Evolutionary conservation across 2,888 invertebrate species (phyloP).

Genomic region (Athetis lepigone): DNA sequence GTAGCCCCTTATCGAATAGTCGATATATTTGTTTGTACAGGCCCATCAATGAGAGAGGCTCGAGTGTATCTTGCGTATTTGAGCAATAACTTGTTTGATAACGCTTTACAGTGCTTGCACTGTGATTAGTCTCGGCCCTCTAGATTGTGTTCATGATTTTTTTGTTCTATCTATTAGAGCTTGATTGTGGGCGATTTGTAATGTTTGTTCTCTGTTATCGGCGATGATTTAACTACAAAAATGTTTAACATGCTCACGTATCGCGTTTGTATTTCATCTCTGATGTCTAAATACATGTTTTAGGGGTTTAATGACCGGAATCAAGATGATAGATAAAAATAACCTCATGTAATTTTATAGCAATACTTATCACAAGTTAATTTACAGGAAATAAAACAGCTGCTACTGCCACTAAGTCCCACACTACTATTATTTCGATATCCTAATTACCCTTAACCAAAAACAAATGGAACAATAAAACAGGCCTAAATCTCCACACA

Average conservation of each 20-base stretch:
- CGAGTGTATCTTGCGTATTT: constrained; percentile 88
- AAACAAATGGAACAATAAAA: constrained; percentile 60
- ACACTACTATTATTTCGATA: constrained; percentile 11
- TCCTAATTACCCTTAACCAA: constrained; percentile 20
- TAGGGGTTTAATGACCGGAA: neutral
- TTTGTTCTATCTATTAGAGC: constrained; percentile 77
- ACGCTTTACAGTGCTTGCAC: constrained; percentile 82
- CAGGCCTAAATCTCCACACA: constrained; percentile 67
- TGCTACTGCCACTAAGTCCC: neutral
- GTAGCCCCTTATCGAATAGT: constrained; percentile 83
- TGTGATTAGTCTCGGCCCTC: constrained; percentile 82
- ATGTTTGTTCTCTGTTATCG: constrained; percentile 55
- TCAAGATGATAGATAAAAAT: neutral
- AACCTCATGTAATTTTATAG: neutral
- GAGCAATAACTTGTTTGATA: constrained; percentile 89
- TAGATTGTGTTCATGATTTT: constrained; percentile 79
- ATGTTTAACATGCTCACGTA: constrained; percentile 48
- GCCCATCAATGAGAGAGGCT: constrained; percentile 84
- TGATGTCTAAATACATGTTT: constrained; percentile 18
- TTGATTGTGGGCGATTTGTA: constrained; percentile 68
- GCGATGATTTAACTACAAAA: constrained; percentile 53
- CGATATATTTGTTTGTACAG: constrained; percentile 86
- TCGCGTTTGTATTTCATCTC: constrained; percentile 26
- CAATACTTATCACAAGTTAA: constrained; percentile 1
- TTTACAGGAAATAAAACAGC: constrained; percentile 5